phyloP scores from a whole-genome alignment of 2,888 invertebrate genomes.

The Alsophila aescularia region DNA sequence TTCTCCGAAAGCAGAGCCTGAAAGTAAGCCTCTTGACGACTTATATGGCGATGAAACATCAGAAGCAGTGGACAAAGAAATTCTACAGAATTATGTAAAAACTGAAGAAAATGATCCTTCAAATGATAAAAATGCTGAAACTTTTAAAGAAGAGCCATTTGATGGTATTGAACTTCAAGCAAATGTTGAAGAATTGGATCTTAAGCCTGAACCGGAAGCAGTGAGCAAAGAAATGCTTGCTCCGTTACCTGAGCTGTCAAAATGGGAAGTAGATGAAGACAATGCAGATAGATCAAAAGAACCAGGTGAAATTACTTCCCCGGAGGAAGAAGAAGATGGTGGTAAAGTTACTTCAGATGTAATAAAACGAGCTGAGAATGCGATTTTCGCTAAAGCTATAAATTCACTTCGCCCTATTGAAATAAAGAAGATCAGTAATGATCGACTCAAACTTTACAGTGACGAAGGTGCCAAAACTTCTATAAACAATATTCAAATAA shows the following conservation, averaged over 20 bases:
- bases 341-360: slow-evolving; percentile 93
- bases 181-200: slow-evolving; percentile 81
- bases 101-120: slow-evolving; percentile 52
- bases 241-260: slow-evolving; percentile 91
- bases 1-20: slow-evolving; percentile 41
- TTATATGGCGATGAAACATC: slow-evolving; percentile 83
- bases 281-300: slow-evolving; percentile 70
- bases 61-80: slow-evolving; percentile 83
- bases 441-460: slow-evolving; percentile 87
- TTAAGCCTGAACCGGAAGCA: slow-evolving; percentile 79
- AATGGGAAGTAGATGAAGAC: slow-evolving; percentile 93
- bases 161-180: slow-evolving; percentile 85
- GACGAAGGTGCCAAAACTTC: slow-evolving; percentile 73
- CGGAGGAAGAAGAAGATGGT: slow-evolving; percentile 81
- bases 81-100: slow-evolving; percentile 84
- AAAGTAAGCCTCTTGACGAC: slow-evolving; percentile 58
- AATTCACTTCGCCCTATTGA: slow-evolving; percentile 91
- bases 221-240: slow-evolving; percentile 86
- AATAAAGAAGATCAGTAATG: slow-evolving; percentile 89
- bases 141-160: slow-evolving; percentile 79
- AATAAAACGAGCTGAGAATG: slow-evolving; percentile 95
- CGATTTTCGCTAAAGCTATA: slow-evolving; percentile 94
- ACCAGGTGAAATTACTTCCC: slow-evolving; percentile 77
- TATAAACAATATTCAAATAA: slow-evolving; percentile 82
- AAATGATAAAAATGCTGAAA: slow-evolving; percentile 58